Evolutionary conservation across 2,888 invertebrate species (phyloP), one percentile per base, ranked within the genome.

Genomic region (Melieria omissa): DNA sequence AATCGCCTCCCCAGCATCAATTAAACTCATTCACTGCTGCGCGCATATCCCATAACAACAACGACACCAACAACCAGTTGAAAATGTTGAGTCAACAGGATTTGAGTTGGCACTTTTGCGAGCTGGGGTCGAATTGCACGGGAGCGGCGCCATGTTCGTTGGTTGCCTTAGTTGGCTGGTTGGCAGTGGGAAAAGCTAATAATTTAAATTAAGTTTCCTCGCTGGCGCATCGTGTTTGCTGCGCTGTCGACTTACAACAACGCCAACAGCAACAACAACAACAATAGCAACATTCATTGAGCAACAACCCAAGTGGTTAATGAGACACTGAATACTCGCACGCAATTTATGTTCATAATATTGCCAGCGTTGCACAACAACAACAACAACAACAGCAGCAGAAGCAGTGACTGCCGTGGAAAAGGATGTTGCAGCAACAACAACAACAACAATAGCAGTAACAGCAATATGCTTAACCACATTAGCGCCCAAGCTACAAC

Each of bases 261-360:
- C 4, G 1, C 52, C 52, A 49, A 49, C 1, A 8, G 3, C 3
- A 49, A 8, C 8, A 10, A 49, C 49, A 12, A 49, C 49, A 12
- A 49, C 49, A 49, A 8, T 1, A 8, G 5, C 52, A 8, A 52
- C 52, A 5, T 5, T n/a, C 6, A 52, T 8, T 4, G 8, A 52
- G 8, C 12, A 63, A 63, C 3, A 42, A 46, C 29, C 29, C 29
- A 47, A 9, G 10, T 12, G 47, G 14, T 63, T 45, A 63, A 63
- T 63, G 63, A 63, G 63, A 47, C 47, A 63, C 47, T 47, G 47
- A 46, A 63, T 63, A n/a, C 47, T 47, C 29, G 63, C 63, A 63
- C 46, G 63, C 63, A 46, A 63, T 63, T 63, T 63, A 63, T 63
- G 46, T 47, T 63, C 47, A 63, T 63, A 63, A 63, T 63, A 45